Base-by-base conservation (phyloP, 1,140 invertebrate species). In the Orchestia grillus region DNA sequence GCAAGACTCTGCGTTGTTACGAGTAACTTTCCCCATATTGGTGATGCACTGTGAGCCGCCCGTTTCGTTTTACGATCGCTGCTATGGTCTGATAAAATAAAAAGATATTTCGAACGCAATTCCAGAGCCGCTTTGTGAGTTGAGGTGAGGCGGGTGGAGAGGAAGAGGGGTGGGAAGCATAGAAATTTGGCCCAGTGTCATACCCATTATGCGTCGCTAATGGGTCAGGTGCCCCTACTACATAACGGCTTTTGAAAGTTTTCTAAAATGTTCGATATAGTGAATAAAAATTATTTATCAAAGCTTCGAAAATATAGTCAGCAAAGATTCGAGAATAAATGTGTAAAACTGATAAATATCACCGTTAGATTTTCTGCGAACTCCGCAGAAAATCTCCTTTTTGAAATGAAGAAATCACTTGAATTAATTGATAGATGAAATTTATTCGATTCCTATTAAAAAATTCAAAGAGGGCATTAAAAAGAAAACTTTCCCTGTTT, bases 1-100 rank as follows among this genome's bases (percentile, higher is more conserved):
- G 62, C 28, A 77, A 77, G 36, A 8, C 62, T 77, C 36, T 77
- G 62, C 62, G 62, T 77, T 28, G 62, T 77, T 77, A 77, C 1
- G 28, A 77, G 36, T 77, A 77, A 77, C 62, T 77, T 77, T 36
- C 62, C 62, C 28, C 62, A 36, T 77, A 36, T 77, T 23, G 11
- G 28, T 77, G 62, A 77, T 77, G 62, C 62, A 36, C 62, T 36
- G 62, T 77, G 62, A 77, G 62, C 11, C 62, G 36, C 15, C 36
- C 88, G 41, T 91, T 91, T 44, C 44, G 42, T 91, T 91, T 91
- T 91, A 91, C 88, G 88, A 91, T 91, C 88, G 88, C 88, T 91
- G 88, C 88, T 91, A 41, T 43, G 42, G 88, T 44, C 88, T 44
- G 88, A 91, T 91, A 91, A 91, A 91, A 91, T 91, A 91, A 91